Conservation (phyloP, 2,797 vertebrate species). For the Sylvilagus floridanus region DNA sequence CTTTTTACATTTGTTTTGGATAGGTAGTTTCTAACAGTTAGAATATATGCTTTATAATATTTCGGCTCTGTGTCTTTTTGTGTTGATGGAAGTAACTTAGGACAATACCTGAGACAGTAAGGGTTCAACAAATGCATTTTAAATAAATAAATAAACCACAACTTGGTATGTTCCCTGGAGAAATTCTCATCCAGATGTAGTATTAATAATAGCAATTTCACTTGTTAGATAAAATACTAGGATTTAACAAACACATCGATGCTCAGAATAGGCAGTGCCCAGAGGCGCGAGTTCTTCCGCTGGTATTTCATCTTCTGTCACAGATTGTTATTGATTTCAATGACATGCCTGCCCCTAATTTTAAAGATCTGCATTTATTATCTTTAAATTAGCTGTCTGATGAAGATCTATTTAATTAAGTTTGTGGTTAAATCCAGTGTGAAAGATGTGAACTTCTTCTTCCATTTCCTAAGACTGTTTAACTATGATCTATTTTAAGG, state of each 20-base stretch:
- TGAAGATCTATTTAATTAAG: conserved; percentile 19
- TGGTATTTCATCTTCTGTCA: not conserved
- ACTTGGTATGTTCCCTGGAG: not conserved
- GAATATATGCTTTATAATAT: not conserved
- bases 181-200: not conserved
- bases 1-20: not conserved
- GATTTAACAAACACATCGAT: not conserved
- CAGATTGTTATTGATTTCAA: not conserved
- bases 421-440: not conserved
- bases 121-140: not conserved
- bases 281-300: not conserved
- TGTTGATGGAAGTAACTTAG: not conserved
- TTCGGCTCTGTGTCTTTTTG: not conserved
- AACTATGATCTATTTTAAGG: not conserved
- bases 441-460: not conserved
- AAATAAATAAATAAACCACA: not conserved
- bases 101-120: not conserved
- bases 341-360: not conserved
- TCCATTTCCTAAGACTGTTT: not conserved
- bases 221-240: not conserved
- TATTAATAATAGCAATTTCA: not conserved
- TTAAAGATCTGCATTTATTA: not conserved
- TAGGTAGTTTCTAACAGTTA: not conserved
- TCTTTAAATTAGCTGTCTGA: not conserved
- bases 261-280: not conserved